Conservation (phyloP, 2,113 vertebrate genomes). For the Prinia subflava region DNA sequence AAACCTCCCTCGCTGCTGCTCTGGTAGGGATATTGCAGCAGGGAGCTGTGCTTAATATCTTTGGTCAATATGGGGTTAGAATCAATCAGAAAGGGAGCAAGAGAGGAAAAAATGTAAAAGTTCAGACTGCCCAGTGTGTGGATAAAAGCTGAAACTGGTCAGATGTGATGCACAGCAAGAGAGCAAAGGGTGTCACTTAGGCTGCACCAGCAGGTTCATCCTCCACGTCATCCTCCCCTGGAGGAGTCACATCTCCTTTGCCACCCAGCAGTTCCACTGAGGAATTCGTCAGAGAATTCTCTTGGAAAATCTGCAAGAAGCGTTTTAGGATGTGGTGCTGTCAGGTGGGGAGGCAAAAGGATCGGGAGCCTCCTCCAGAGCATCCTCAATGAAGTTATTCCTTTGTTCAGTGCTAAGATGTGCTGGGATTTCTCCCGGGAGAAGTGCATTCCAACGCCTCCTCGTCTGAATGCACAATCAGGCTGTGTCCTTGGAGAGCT, state of each 20-base stretch:
- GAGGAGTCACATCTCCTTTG: not conserved
- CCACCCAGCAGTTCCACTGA: rapidly evolving
- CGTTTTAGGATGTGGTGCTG: not conserved
- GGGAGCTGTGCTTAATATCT: not conserved
- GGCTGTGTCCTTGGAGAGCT: not conserved
- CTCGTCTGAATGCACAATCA: not conserved
- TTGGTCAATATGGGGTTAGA: not conserved
- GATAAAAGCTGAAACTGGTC: not conserved
- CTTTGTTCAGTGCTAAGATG: not conserved
- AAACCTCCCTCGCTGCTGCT: not conserved
- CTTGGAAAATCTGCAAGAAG: not conserved
- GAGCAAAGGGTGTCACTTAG: not conserved
- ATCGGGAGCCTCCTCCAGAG: not conserved
- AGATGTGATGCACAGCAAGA: not conserved
- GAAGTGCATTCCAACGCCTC: not conserved
- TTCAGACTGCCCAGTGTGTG: not conserved
- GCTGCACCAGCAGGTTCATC: not conserved
- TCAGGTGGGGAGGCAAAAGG: not conserved
- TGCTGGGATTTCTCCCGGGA: not conserved
- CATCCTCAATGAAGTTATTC: not conserved
- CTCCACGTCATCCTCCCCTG: rapidly evolving
- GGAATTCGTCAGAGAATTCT: not conserved
- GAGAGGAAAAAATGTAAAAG: not conserved
- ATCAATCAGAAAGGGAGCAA: not conserved
- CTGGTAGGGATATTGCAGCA: not conserved